Conservation (phyloP, 2,888 invertebrate species). For the Leistus spinibarbis region DNA sequence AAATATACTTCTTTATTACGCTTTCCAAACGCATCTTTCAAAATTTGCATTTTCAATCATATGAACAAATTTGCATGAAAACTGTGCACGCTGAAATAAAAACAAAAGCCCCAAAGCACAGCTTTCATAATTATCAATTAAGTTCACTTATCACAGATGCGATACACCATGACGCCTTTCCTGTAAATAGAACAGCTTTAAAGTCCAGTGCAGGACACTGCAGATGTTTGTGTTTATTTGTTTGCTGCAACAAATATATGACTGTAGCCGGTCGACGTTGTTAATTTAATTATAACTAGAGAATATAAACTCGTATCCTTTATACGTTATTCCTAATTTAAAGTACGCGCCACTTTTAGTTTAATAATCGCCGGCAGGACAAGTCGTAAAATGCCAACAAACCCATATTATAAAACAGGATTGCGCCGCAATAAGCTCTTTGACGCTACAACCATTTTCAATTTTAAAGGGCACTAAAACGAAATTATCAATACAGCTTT, state of each 20-base stretch:
- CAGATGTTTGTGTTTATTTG: neutral
- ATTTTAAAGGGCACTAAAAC: neutral
- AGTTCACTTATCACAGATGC: neutral
- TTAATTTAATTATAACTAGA: conserved; percentile 29
- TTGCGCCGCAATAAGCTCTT: neutral
- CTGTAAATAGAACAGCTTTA: no score
- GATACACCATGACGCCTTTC: no score
- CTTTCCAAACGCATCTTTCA: conserved; percentile 14
- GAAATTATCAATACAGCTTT: neutral
- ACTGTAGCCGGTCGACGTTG: neutral
- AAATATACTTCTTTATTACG: conserved; percentile 12
- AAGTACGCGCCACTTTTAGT: conserved; percentile 4
- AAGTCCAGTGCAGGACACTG: no score
- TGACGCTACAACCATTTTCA: neutral
- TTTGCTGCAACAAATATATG: no score
- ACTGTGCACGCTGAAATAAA: neutral
- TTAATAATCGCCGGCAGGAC: conserved; percentile 19
- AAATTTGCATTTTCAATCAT: conserved; percentile 28
- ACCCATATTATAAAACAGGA: conserved; percentile 17
- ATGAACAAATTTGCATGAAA: conserved; percentile 18
- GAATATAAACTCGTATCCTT: conserved; percentile 14
- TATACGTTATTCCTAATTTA: conserved; percentile 25
- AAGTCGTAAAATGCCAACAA: conserved; percentile 11
- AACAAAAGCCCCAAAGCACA: neutral
- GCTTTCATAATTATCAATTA: neutral